Conservation (phyloP, 2,888 invertebrate species). For the Girardia tigrina region DNA sequence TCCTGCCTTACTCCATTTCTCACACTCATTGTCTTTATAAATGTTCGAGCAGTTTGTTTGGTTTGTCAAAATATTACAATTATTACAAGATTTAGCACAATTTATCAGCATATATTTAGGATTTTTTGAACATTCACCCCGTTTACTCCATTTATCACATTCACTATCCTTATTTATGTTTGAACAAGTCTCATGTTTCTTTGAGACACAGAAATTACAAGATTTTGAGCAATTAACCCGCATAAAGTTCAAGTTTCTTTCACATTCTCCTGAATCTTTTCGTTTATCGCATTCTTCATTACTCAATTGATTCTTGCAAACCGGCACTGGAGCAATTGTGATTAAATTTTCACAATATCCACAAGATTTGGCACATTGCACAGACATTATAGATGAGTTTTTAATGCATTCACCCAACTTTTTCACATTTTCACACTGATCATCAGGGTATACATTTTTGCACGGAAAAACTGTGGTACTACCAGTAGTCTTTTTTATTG, state of each 20-base stretch:
- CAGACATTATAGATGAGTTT: neutral
- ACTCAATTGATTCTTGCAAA: neutral
- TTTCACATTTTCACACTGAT: neutral
- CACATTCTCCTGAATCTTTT: neutral
- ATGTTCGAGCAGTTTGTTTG: too few species aligned
- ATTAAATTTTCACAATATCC: neutral
- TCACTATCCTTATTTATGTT: neutral
- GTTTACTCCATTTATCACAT: constrained; percentile 12
- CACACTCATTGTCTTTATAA: too few species aligned
- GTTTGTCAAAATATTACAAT: too few species aligned
- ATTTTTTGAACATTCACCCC: neutral
- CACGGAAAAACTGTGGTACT: neutral
- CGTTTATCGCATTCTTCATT: neutral
- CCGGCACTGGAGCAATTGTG: neutral
- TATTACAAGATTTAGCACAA: too few species aligned
- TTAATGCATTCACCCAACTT: neutral
- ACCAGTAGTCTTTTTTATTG: neutral
- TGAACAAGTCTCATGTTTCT: neutral
- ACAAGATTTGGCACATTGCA: neutral
- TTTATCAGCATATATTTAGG: too few species aligned
- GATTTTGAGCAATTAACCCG: neutral
- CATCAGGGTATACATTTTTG: neutral
- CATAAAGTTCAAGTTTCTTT: neutral
- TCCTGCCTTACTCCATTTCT: too few species aligned
- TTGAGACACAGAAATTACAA: neutral